phyloP scores from a whole-genome alignment of 2,113 vertebrate species.

The Sylvietta virens region DNA sequence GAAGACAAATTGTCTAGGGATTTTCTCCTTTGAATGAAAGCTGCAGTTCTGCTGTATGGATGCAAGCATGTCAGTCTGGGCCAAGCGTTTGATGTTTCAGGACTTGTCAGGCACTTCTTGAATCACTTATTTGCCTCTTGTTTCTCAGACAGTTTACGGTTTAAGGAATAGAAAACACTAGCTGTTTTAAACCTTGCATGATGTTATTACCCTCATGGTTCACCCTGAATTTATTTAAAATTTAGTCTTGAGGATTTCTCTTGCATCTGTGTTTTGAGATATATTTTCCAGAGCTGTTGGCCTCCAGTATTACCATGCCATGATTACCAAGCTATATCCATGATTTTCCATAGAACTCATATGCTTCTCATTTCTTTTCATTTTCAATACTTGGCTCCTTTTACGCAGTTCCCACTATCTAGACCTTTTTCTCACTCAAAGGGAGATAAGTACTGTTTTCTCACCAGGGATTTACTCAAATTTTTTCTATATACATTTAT shows the following conservation, averaged over 20 bases:
- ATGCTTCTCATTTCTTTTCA: background rate
- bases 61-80: background rate
- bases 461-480: background rate
- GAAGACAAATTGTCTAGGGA: background rate
- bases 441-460: background rate
- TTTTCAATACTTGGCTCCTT: background rate
- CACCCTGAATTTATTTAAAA: background rate
- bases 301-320: background rate
- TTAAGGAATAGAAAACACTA: background rate
- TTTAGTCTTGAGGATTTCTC: background rate
- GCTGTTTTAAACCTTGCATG: background rate
- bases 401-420: background rate
- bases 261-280: background rate
- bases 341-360: background rate
- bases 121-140: background rate
- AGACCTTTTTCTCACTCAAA: background rate
- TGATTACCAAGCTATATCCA: background rate
- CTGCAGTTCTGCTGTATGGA: fast-evolving
- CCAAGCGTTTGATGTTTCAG: fast-evolving
- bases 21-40: background rate
- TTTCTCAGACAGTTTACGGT: background rate
- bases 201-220: background rate
- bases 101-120: background rate
- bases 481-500: background rate
- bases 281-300: background rate